These are phyloP conservation scores for Leptocoma aspasia DNA, from an alignment of 2,113 vertebrate species.

Conservation along the genomic window DNA sequence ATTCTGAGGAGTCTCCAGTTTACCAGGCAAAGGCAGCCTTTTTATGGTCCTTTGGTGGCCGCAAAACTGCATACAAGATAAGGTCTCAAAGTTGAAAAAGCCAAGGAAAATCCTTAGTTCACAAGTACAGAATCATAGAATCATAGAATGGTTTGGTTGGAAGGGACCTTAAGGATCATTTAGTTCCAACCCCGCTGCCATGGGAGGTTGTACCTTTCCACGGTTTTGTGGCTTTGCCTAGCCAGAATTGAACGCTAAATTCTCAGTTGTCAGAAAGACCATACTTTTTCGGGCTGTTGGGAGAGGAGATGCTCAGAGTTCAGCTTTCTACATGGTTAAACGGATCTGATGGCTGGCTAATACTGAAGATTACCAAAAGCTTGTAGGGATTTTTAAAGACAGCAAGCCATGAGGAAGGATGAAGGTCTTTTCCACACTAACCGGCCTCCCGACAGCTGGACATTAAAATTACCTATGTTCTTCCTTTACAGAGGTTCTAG, in stretches of 20 bases:
- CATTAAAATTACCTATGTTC: background rate
- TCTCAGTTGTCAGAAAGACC: background rate
- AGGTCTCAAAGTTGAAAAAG: background rate
- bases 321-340: background rate
- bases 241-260: background rate
- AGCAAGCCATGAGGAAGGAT: accelerated
- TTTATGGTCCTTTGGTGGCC: background rate
- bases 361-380: background rate
- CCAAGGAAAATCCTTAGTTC: background rate
- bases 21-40: background rate
- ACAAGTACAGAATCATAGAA: background rate
- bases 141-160: background rate
- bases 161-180: background rate
- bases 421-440: background rate
- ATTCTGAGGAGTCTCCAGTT: background rate
- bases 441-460: background rate
- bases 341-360: background rate
- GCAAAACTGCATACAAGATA: background rate
- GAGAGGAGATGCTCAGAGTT: background rate
- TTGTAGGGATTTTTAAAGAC: background rate
- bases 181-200: accelerated
- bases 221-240: background rate
- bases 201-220: background rate
- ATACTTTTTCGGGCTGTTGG: background rate
- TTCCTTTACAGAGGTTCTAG: background rate